Conservation (phyloP, 2,797 vertebrate genomes). For the Sphenopsis melanotis region DNA sequence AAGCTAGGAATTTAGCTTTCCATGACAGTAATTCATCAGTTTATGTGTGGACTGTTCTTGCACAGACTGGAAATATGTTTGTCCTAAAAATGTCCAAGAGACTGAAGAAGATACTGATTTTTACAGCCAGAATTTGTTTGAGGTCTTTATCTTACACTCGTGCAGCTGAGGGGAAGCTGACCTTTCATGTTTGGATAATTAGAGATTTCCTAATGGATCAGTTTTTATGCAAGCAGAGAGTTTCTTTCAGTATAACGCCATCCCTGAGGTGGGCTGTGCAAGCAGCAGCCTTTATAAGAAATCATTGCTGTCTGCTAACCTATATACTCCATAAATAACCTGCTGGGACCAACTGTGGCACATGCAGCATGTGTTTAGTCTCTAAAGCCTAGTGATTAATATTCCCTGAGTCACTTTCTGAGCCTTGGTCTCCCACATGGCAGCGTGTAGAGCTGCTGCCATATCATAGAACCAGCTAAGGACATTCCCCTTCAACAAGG, state of each 20-base stretch:
- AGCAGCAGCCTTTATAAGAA: background rate
- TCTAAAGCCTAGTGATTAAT: slow-evolving; percentile 41
- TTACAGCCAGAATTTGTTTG: background rate
- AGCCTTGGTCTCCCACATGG: slow-evolving; percentile 44
- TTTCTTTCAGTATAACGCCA: background rate
- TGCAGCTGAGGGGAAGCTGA: background rate
- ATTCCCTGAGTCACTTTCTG: slow-evolving; percentile 39
- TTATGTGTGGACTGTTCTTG: background rate
- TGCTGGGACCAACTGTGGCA: slow-evolving; percentile 9
- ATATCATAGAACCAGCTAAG: slow-evolving; percentile 45
- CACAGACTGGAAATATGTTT: background rate
- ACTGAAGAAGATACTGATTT: background rate
- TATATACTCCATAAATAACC: slow-evolving; percentile 10
- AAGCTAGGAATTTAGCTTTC: background rate
- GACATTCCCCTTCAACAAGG: slow-evolving; percentile 48
- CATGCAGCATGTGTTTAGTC: slow-evolving; percentile 32
- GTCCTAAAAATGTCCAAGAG: background rate
- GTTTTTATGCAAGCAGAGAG: background rate
- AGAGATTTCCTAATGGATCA: background rate
- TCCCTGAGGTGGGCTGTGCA: background rate
- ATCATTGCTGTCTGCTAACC: background rate
- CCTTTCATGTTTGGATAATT: background rate
- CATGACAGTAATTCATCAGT: background rate
- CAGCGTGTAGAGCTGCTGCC: slow-evolving; percentile 28
- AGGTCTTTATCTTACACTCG: background rate